phyloP scores from a whole-genome alignment of 2,797 vertebrate genomes.

The Pitangus sulphuratus region DNA sequence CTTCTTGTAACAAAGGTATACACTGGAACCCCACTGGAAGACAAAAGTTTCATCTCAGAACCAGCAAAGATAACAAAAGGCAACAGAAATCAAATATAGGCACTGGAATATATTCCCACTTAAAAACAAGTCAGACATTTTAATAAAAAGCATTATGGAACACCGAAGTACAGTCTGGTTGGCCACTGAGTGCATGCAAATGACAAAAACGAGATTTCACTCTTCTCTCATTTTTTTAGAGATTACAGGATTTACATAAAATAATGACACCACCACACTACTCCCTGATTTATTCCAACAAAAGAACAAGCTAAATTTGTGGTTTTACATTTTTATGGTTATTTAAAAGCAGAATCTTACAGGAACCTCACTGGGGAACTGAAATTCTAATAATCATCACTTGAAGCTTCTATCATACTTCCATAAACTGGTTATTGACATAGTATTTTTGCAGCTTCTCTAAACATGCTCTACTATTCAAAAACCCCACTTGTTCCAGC shows the following conservation, averaged over 20 bases:
- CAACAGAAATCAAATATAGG: not conserved
- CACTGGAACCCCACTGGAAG: slow-evolving; percentile 96
- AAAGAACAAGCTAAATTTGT: not conserved
- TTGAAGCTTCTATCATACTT: not conserved
- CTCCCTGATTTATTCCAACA: not conserved
- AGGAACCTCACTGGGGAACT: not conserved
- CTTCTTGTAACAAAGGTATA: slow-evolving; percentile 98
- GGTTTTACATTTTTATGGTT: not conserved
- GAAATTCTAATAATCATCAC: not conserved
- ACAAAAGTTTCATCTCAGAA: slow-evolving; percentile 52
- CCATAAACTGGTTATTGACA: not conserved
- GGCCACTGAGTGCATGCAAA: not conserved
- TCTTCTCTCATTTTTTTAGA: not conserved
- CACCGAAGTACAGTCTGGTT: not conserved
- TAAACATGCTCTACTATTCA: not conserved
- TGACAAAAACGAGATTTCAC: not conserved
- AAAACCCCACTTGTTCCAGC: not conserved
- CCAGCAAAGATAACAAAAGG: not conserved
- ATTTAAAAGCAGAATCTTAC: not conserved
- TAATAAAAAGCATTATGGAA: not conserved
- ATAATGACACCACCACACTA: not conserved
- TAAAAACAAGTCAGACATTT: not conserved
- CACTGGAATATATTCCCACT: not conserved
- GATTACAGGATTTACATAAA: not conserved
- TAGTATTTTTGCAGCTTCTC: not conserved